Evolutionary conservation across 2,113 vertebrate species (phyloP), one percentile per base, ranked within the genome.

Genomic region (Melanerpes formicivorus): DNA sequence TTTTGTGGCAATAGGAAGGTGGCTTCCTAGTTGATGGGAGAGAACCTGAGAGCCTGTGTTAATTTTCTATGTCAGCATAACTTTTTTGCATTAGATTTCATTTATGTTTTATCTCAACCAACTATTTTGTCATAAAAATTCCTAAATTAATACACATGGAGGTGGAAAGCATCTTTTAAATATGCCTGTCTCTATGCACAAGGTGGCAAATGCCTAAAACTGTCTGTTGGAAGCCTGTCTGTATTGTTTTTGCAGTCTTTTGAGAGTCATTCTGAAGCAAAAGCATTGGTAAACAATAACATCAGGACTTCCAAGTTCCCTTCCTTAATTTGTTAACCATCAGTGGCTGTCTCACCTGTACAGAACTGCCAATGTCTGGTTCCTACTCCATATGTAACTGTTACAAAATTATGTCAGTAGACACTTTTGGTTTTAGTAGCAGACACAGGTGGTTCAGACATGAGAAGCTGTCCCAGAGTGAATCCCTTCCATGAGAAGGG

Each of bases 181-280:
- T 25, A 19, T 12, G 54, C 30, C 9, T 32, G 29, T 30, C 9
- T 18, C 50, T 48, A 54, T 40, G 17, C 11, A 50, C 27, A 46
- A 34, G n/a, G 34, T 72, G 69, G 42, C 16, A 80, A 34, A 67
- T 75, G 13, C 26, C 32, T 63, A 23, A 72, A 48, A 58, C 50
- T 66, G 23, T n/a, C 44, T 56, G 7, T 71, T 56, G 32, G 54
- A 75, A 80, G 40, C n/a, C 29, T 72, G 21, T 54, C 34, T 0
- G 0, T 76, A 17, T 64, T 64, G 21, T 3, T 77, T 85, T 58
- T 65, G 19, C 0, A 0, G 4, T 79, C 40, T 81, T 71, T 64
- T 25, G 27, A 60, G 25, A 32, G 5, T 30, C 2, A 0, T 74
- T 83, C n/a, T 71, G 50, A 78, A 89, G 63, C 9, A 56, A 29